Percentiles rank a stretch among this genome's conserved stretches.
Evolutionary conservation across 2,113 vertebrate genomes (phyloP).

Genomic region (Eonycteris spelaea): DNA sequence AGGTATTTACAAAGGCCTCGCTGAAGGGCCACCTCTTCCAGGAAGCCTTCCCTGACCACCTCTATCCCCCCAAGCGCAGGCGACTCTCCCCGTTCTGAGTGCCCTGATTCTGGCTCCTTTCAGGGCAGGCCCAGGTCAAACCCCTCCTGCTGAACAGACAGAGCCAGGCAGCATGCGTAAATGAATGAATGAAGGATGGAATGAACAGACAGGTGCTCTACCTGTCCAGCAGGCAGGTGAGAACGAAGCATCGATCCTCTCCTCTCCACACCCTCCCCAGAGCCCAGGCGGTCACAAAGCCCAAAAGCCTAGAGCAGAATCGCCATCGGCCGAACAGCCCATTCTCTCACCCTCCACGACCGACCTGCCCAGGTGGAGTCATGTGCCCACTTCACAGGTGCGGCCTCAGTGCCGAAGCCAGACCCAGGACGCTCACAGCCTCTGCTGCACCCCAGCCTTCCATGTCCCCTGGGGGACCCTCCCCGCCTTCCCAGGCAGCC

Average conservation of each 20-base stretch:
- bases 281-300: neutral
- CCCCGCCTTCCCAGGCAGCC: neutral
- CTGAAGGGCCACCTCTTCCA: neutral
- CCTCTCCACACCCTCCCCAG: neutral
- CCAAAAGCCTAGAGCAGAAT: neutral
- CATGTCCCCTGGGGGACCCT: fast-evolving
- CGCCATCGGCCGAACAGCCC: fast-evolving
- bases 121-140: too few species aligned
- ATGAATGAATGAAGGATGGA: neutral
- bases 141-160: neutral
- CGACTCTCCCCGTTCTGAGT: neutral
- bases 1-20: neutral
- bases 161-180: too few species aligned
- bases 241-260: fast-evolving
- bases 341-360: fast-evolving
- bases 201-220: neutral
- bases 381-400: neutral
- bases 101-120: neutral
- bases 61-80: neutral
- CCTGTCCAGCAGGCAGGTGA: neutral
- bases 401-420: neutral
- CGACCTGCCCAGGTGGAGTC: neutral
- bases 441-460: neutral
- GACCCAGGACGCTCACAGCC: neutral
- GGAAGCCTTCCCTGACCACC: neutral